phyloP scores from a whole-genome alignment of 2,113 vertebrate species.

The Salvelinus alpinus region DNA sequence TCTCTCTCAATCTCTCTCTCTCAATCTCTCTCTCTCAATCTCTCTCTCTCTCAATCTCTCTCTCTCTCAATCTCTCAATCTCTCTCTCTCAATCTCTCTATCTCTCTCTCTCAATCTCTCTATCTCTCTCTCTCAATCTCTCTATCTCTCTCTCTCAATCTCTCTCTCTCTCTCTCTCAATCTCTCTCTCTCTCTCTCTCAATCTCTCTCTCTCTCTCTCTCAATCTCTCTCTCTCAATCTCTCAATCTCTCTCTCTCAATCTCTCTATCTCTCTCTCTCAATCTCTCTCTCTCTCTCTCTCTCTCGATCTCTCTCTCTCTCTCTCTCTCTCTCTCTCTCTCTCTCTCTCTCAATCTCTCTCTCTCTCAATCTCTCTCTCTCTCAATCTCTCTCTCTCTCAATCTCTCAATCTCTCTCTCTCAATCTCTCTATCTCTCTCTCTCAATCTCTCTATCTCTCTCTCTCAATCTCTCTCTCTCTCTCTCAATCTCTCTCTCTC shows the following conservation, averaged over 20 bases:
- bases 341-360: no score
- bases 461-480: not conserved
- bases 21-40: no score
- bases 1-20: constrained; percentile 18
- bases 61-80: not conserved
- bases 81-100: constrained; percentile 10
- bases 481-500: not conserved
- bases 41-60: not conserved
- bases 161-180: not conserved
- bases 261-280: not conserved
- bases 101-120: constrained; percentile 36
- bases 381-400: not conserved
- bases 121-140: no score
- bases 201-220: no score
- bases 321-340: not conserved
- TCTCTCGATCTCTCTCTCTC: no score
- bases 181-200: not conserved
- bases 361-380: not conserved
- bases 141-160: no score
- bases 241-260: no score
- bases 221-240: no score
- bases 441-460: no score
- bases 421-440: no score
- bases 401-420: no score
- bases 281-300: not conserved